These are phyloP conservation scores for Scaptomyza tumidula DNA, from an alignment of 2,888 invertebrate genomes.

Conservation along the genomic window DNA sequence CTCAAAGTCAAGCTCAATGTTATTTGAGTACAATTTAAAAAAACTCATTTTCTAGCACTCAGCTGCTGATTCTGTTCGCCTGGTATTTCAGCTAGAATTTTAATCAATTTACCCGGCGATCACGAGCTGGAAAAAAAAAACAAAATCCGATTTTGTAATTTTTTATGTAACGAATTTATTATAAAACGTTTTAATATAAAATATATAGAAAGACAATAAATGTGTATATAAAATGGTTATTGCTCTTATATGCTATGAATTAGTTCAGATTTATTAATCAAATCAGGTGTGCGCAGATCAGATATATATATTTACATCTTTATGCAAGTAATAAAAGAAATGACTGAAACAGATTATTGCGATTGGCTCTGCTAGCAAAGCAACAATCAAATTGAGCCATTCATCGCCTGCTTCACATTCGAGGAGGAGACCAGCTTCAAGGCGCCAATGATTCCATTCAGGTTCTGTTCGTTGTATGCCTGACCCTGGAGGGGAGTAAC, in stretches of 20 bases:
- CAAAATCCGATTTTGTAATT: background rate
- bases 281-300: slow-evolving; percentile 32
- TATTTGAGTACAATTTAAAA: background rate
- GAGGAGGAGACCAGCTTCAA: slow-evolving; percentile 84
- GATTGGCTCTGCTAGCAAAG: slow-evolving; percentile 29
- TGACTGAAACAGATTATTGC: slow-evolving; percentile 1
- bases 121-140: no score
- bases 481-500: slow-evolving; percentile 82
- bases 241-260: slow-evolving; percentile 35
- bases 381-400: slow-evolving; percentile 75
- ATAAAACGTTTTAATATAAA: slow-evolving; percentile 42
- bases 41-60: background rate
- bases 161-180: slow-evolving; percentile 50
- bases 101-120: background rate
- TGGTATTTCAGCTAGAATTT: background rate
- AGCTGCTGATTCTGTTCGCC: background rate
- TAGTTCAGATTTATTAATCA: slow-evolving; percentile 44
- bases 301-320: slow-evolving; percentile 14
- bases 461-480: slow-evolving; percentile 82
- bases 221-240: slow-evolving; percentile 40
- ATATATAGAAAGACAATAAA: slow-evolving; percentile 17
- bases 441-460: slow-evolving; percentile 82
- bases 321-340: background rate
- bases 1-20: background rate
- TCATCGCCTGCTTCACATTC: slow-evolving; percentile 84